Conservation (phyloP, 1,140 invertebrate genomes). For the Apis florea region DNA sequence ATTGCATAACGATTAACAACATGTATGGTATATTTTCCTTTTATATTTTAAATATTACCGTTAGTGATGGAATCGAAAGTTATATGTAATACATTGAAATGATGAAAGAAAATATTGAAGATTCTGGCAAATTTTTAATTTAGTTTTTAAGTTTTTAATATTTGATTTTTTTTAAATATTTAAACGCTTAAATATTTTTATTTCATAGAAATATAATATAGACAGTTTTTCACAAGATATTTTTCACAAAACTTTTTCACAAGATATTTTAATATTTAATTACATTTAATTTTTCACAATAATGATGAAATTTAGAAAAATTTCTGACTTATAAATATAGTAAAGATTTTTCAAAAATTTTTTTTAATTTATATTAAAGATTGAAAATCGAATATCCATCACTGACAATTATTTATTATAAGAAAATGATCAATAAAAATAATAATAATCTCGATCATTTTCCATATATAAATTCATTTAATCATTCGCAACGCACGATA, state of each 20-base stretch:
- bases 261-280: not conserved
- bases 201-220: too few relatives aligned
- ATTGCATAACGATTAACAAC: conserved; percentile 58
- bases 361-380: too few relatives aligned
- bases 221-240: not conserved
- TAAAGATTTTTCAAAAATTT: not conserved
- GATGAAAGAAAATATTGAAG: not conserved
- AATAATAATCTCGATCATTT: not conserved
- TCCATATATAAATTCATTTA: not conserved
- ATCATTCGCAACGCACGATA: conserved; percentile 20
- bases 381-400: conserved; percentile 24
- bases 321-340: not conserved
- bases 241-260: not conserved
- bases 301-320: not conserved
- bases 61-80: conserved; percentile 33
- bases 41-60: conserved; percentile 7
- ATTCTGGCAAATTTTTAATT: too few relatives aligned
- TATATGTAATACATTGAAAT: not conserved
- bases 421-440: conserved; percentile 17
- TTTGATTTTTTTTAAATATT: not conserved
- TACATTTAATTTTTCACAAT: not conserved
- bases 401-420: not conserved
- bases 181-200: not conserved
- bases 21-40: conserved; percentile 33
- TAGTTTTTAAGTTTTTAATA: too few relatives aligned